phyloP scores from a whole-genome alignment of 2,113 vertebrate species.

The Orthonyx spaldingii region DNA sequence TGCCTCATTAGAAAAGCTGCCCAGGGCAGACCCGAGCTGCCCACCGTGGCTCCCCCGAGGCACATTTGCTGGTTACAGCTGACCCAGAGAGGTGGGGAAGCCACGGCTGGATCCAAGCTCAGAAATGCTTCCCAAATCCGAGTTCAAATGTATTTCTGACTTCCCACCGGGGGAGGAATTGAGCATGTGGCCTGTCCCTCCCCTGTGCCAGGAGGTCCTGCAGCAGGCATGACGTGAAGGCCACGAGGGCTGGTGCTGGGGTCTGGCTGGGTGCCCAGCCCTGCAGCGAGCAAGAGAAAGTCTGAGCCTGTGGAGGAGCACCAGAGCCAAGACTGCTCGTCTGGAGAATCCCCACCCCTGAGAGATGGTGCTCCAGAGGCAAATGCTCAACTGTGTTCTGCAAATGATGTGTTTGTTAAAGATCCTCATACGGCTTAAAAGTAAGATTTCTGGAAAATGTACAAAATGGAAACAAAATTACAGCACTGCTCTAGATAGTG shows the following conservation, averaged over 20 bases:
- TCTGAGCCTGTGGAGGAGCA: accelerated
- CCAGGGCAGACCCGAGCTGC: neutral
- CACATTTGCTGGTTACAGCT: neutral
- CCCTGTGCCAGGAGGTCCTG: neutral
- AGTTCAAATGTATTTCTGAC: neutral
- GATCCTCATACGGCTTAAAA: neutral
- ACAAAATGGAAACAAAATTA: slow-evolving; percentile 15
- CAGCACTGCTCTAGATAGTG: neutral
- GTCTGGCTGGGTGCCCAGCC: neutral
- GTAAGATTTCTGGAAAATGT: neutral
- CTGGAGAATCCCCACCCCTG: accelerated
- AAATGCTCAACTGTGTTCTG: neutral
- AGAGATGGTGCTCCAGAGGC: neutral
- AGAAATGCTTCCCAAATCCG: accelerated
- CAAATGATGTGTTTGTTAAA: neutral
- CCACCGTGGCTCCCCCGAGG: accelerated
- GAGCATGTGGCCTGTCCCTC: neutral
- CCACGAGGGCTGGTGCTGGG: neutral
- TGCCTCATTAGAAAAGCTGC: neutral
- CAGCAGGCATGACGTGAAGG: accelerated
- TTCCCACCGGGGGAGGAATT: accelerated
- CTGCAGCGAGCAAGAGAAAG: accelerated
- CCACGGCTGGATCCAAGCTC: neutral
- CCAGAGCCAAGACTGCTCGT: neutral
- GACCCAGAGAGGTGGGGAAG: neutral